Conservation (phyloP, 1,140 invertebrate species). For the Panagrolaimus sp. region DNA sequence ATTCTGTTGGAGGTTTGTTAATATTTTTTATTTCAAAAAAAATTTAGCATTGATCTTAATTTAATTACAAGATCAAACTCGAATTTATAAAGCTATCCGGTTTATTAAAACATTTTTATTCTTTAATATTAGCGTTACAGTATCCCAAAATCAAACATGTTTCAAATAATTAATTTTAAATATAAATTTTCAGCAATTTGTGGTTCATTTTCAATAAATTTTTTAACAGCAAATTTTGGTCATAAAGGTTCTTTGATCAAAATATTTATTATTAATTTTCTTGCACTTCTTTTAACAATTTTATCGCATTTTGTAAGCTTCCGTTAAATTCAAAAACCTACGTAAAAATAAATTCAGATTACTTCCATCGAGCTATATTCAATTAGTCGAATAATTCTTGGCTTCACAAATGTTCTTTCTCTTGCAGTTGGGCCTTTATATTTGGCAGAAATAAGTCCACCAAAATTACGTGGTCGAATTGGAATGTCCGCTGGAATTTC, state of each 20-base stretch:
- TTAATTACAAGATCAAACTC: no score
- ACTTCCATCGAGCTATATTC: background rate
- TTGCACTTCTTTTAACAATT: background rate
- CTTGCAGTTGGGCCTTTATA: background rate
- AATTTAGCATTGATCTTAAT: no score
- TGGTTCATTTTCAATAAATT: no score
- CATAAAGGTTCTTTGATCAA: background rate
- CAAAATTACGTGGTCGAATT: constrained; percentile 2
- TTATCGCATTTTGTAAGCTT: constrained; percentile 1
- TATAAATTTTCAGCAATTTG: no score
- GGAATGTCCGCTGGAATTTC: constrained; percentile 30
- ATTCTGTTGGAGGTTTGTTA: constrained; percentile 4
- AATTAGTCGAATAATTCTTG: background rate
- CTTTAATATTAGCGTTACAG: no score
- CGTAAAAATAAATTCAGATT: no score
- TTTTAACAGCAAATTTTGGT: background rate
- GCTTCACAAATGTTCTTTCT: background rate
- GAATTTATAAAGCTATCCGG: no score
- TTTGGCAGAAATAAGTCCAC: background rate
- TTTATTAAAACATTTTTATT: no score
- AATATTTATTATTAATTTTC: background rate
- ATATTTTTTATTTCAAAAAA: background rate
- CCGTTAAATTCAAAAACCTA: no score
- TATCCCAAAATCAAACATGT: no score
- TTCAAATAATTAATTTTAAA: no score